Base-by-base conservation (phyloP, 2,113 vertebrate species). In the Aix galericulata region DNA sequence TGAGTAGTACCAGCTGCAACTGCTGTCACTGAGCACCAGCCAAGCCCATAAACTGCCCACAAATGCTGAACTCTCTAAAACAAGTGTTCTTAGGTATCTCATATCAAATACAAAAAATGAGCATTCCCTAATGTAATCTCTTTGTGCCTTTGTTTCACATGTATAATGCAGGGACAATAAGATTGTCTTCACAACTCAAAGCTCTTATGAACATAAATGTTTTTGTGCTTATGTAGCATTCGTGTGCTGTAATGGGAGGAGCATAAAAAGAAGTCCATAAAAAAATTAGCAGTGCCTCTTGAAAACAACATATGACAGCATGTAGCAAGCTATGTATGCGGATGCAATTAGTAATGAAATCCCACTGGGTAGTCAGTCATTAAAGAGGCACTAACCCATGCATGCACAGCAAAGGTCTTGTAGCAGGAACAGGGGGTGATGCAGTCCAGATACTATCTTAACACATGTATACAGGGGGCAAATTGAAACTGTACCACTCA, bases 1-100 rank as follows among this genome's bases (percentile, higher is more conserved):
- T 91, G 86, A 93, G 81, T 21, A 71, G 66, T 63, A 76, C 55
- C 78, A 92, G 69, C 92, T 97, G 96, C 67, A 89, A 79, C 38
- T 7, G 31, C 13, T 63, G 58, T 42, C 90, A 78, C 77, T 12
- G 42, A 69, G 34, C 17, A 11, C 29, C 89, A 77, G 16, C 66
- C 79, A n/a, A 60, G 59, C 44, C 62, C 42, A 91, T 38, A 81
- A 79, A 71, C 52, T 75, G 23, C 48, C 82, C 79, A 81, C 68
- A 91, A 85, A 89, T 34, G 83, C 71, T 96, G 83, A 88, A 46
- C 77, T 38, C 66, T 68, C 40, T 69, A 26, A 63, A 89, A 69
- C 5, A 17, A 0, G 11, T 76, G 23, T 55, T 73, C 38, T 85
- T 85, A 9, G 26, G 42, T 69, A 76, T 36, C 16, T 60, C 17